Percentiles rank a stretch among this genome's conserved stretches.
Evolutionary conservation across 2,888 invertebrate genomes (phyloP).

Genomic region (Flexamia atlantica): DNA sequence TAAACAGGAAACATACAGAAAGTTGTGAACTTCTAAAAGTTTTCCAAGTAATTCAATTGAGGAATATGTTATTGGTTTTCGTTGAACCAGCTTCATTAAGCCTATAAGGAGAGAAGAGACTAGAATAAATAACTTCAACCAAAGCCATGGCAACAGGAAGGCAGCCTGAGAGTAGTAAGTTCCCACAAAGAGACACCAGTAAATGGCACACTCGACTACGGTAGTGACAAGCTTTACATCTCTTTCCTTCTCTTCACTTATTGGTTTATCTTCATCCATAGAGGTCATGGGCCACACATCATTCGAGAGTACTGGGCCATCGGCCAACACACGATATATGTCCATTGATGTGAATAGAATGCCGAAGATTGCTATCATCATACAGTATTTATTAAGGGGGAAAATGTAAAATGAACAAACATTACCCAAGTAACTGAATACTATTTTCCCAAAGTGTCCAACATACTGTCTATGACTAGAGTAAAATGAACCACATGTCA

Average conservation of each 20-base stretch:
- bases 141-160: slow-evolving; percentile 34
- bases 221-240: slow-evolving; percentile 28
- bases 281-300: slow-evolving; percentile 3
- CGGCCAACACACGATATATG: slow-evolving; percentile 34
- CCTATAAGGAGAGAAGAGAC: not conserved
- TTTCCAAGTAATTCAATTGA: not conserved
- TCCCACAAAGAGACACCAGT: slow-evolving; percentile 31
- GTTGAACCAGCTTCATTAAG: not conserved
- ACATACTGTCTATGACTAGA: not conserved
- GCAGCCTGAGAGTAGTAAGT: not conserved
- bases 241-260: slow-evolving; percentile 29
- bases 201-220: slow-evolving; percentile 27
- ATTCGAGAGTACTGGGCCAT: slow-evolving; percentile 20
- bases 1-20: slow-evolving; percentile 26
- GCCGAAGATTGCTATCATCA: slow-evolving; percentile 15
- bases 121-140: not conserved
- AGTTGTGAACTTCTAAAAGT: slow-evolving; percentile 13
- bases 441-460: not conserved
- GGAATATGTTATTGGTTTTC: not conserved
- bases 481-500: not conserved
- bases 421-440: not conserved
- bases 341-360: not conserved
- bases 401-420: slow-evolving; percentile 18
- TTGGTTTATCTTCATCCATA: not conserved
- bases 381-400: not conserved